Percentiles rank a stretch among this genome's conserved stretches.
Evolutionary conservation across 2,113 vertebrate species (phyloP).

Genomic region (Apteryx owenii): DNA sequence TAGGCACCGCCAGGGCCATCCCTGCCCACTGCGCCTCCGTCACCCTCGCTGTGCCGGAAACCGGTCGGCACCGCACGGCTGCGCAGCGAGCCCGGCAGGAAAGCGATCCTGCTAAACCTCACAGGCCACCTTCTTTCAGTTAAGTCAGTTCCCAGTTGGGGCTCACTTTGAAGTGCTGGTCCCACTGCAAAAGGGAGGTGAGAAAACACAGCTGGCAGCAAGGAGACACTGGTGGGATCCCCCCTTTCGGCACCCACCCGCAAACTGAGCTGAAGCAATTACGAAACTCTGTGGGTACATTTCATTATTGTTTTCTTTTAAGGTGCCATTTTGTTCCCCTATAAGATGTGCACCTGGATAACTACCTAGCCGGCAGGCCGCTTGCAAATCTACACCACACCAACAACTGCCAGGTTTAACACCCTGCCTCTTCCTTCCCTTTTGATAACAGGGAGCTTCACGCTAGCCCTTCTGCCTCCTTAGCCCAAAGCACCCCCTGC

Average conservation of each 20-base stretch:
- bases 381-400: neutral
- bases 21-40: neutral
- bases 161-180: neutral
- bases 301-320: neutral
- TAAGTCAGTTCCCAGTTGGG: neutral
- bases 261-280: neutral
- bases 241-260: neutral
- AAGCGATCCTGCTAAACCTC: neutral
- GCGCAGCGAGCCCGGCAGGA: neutral
- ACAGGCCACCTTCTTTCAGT: neutral
- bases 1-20: neutral
- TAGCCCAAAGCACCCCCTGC: neutral
- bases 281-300: neutral
- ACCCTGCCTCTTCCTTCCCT: neutral
- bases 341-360: neutral
- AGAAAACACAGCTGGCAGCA: neutral
- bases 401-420: neutral
- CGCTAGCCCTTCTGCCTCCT: neutral
- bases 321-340: neutral
- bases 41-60: neutral
- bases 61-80: rapidly evolving
- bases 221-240: neutral
- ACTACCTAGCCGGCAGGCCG: neutral
- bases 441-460: neutral
- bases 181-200: neutral